Percentiles rank a stretch among this genome's conserved stretches.
Conservation (phyloP, 2,888 invertebrate genomes). For the Metallyticus violacea region DNA sequence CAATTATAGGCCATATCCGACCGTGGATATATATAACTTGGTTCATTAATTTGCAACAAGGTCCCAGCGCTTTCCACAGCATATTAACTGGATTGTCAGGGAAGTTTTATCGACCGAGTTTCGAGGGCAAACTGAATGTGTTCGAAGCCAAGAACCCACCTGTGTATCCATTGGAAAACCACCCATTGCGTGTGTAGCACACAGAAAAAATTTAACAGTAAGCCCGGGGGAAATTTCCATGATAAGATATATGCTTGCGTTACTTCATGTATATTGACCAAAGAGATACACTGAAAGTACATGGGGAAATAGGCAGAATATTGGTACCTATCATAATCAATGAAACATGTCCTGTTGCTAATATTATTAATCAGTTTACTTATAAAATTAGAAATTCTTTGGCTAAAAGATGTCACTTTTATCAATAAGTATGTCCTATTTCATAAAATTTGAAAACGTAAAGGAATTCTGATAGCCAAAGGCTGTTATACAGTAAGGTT, state of each 20-base stretch:
- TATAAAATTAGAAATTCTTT: too few relatives aligned
- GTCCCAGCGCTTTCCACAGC: not conserved
- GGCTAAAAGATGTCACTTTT: too few relatives aligned
- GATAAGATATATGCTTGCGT: not conserved
- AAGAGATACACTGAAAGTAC: not conserved
- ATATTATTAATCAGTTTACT: too few relatives aligned
- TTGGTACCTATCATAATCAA: too few relatives aligned
- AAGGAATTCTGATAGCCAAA: too few relatives aligned
- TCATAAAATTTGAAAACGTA: too few relatives aligned
- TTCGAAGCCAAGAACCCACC: not conserved
- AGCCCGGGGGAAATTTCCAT: not conserved
- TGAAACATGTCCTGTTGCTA: too few relatives aligned
- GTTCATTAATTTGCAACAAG: not conserved
- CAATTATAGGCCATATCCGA: not conserved
- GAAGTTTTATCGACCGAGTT: not conserved
- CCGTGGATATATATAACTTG: not conserved
- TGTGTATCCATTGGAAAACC: not conserved
- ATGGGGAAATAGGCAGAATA: too few relatives aligned
- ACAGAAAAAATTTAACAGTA: not conserved
- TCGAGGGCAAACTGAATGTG: not conserved
- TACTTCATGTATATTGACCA: not conserved
- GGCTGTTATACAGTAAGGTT: too few relatives aligned
- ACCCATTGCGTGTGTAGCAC: not conserved
- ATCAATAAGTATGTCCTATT: too few relatives aligned
- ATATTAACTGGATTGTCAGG: not conserved